Percentiles rank a stretch among this genome's conserved stretches.
phyloP scores from a whole-genome alignment of 2,113 vertebrate species.

The Amazona vittata region DNA sequence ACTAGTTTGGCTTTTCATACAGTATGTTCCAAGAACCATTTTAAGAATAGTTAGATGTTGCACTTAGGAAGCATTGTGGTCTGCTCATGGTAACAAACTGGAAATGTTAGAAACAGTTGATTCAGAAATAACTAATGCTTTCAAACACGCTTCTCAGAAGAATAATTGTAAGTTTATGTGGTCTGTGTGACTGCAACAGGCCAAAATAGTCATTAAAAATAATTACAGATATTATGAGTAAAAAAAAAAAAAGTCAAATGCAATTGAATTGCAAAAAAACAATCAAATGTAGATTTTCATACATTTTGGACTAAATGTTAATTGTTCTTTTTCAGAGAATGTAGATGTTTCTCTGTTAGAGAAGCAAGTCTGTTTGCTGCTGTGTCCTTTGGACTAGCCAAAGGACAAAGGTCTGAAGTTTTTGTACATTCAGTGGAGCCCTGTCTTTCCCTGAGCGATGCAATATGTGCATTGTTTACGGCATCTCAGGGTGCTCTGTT shows the following conservation, averaged over 20 bases:
- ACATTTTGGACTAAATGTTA: neutral
- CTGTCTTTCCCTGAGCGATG: neutral
- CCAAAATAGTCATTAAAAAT: neutral
- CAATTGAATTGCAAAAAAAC: neutral
- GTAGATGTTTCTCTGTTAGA: neutral
- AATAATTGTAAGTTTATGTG: neutral
- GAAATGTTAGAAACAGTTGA: neutral
- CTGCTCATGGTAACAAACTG: neutral
- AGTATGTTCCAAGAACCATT: neutral
- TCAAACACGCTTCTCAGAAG: neutral
- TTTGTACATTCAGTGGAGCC: neutral
- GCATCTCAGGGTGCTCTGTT: neutral
- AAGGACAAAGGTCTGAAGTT: neutral
- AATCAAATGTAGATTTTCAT: neutral
- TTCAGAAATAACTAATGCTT: neutral
- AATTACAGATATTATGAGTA: neutral
- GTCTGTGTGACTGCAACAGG: neutral
- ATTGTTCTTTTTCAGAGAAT: neutral
- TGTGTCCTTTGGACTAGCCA: neutral
- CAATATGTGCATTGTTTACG: neutral
- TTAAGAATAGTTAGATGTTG: neutral
- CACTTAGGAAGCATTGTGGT: accelerated
- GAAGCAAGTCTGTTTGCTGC: neutral
- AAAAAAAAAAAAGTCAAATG: neutral
- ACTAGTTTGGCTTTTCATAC: neutral